Evolutionary conservation across 2,888 invertebrate genomes (phyloP), one percentile per base, ranked within the genome.

Genomic region (Dryobota labecula): DNA sequence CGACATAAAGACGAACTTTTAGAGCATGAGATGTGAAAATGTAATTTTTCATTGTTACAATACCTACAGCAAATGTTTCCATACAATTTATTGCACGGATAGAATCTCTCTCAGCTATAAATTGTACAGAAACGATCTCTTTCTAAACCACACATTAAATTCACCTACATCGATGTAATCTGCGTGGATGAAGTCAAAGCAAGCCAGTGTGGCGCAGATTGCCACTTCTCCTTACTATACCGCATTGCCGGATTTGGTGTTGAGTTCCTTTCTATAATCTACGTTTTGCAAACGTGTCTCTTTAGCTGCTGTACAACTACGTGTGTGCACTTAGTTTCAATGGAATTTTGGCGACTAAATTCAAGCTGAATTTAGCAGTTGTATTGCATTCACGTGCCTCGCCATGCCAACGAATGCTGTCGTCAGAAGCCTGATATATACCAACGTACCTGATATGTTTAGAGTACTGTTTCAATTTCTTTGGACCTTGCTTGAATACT

Each of bases 401-500:
- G 20, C 7, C 24, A 43, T n/a, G 4, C 63, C 15, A 56, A 38
- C 0, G 13, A 24, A 54, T 53, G 15, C 8, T 20, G 43, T 2
- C 33, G 24, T 4, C 27, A n/a, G 7, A 38, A 67, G 0, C 4
- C 2, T 3, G 0, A n/a, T 9, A 9, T n/a, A 15, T 38, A 20
- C 11, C 7, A 20, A 95, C 95, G 91, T 94, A 98, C 98, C 97
- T 97, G 78, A 97, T 97, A 82, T 96, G 94, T 68, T 90, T 94
- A 0, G 98, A 95, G 73, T 90, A 94, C 0, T 76, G 78, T 84
- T 97, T 95, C 24, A 98, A 89, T 65, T 90, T 92, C 73, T 93
- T 92, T 0, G 98, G 98, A 1, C 99, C 98, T 74, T 97, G 96
- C 88, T 97, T 97, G 90, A 99, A 98, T 2, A 98, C 98, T 63